phyloP scores from a whole-genome alignment of 2,113 vertebrate genomes.

The Pontoporia blainvillei region DNA sequence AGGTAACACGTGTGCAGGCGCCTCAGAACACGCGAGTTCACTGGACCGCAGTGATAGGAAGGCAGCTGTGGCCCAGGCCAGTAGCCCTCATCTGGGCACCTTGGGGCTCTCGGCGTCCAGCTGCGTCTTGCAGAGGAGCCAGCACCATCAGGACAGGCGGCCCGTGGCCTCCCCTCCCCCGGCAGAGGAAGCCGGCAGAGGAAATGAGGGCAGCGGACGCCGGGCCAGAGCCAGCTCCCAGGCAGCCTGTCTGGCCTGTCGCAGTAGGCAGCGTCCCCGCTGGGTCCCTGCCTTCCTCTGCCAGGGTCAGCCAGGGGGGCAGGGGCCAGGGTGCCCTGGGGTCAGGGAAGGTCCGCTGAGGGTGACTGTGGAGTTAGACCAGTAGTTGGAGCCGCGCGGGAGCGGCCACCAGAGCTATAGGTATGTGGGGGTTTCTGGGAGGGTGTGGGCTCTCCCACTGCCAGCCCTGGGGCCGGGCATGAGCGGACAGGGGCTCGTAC shows the following conservation, averaged over 20 bases:
- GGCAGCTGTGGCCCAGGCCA: background rate
- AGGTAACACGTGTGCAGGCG: too few species aligned
- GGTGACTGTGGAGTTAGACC: background rate
- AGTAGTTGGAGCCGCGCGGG: background rate
- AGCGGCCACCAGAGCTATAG: accelerated
- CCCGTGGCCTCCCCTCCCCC: conserved; percentile 8
- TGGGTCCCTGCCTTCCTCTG: background rate
- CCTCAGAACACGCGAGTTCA: background rate
- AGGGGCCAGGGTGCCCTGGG: background rate
- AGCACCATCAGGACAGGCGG: background rate
- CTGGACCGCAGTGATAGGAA: background rate
- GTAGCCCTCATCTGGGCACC: background rate
- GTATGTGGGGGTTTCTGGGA: background rate
- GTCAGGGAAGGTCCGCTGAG: background rate
- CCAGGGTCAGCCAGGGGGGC: background rate
- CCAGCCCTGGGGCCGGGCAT: background rate
- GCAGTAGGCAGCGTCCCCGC: background rate
- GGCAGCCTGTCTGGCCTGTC: background rate
- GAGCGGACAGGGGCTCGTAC: accelerated
- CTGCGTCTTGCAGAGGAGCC: background rate
- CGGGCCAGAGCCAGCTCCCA: conserved; percentile 26
- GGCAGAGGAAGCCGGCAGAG: conserved; percentile 46
- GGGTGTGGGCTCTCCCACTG: background rate
- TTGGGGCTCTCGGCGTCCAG: background rate
- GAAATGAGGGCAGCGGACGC: conserved; percentile 38